Conservation (phyloP, 2,113 vertebrate species). For the Oreochromis tanganicae region DNA sequence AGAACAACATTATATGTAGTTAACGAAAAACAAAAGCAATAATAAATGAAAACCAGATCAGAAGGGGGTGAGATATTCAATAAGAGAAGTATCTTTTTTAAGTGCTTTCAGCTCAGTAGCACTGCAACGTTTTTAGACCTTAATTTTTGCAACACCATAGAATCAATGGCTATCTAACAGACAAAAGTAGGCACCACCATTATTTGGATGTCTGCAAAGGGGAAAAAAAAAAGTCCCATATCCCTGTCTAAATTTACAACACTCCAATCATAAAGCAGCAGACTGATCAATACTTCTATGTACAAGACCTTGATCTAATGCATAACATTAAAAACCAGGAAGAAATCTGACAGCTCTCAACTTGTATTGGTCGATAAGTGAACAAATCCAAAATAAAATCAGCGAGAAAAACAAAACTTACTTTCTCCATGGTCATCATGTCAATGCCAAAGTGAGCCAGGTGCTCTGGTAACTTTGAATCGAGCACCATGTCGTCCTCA, state of each 20-base stretch:
- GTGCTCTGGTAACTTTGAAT: constrained; percentile 91
- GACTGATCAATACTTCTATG: not conserved
- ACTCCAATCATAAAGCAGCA: not conserved
- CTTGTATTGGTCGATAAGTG: not conserved
- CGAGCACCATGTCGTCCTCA: constrained; percentile 97
- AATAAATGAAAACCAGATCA: not conserved
- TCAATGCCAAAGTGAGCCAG: constrained; percentile 94
- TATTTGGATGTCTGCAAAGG: not conserved
- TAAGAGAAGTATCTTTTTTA: not conserved
- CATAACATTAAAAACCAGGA: not conserved
- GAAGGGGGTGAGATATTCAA: not conserved
- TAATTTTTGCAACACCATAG: not conserved
- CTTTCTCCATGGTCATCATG: constrained; percentile 99
- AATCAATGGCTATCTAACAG: not conserved
- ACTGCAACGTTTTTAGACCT: not conserved
- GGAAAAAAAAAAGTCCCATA: not conserved
- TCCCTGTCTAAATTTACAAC: not conserved
- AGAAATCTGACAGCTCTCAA: not conserved
- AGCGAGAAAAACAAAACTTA: constrained; percentile 10
- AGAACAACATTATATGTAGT: not conserved
- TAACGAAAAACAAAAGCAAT: not conserved
- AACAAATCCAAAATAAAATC: not conserved
- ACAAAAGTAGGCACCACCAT: not conserved
- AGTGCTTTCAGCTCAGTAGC: not conserved
- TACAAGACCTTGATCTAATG: not conserved